A percentile compares a stretch with the other conserved stretches of the same genome.
These are phyloP conservation scores for Allygus modestus DNA, from an alignment of 2,888 invertebrate genomes.

Conservation along the genomic window DNA sequence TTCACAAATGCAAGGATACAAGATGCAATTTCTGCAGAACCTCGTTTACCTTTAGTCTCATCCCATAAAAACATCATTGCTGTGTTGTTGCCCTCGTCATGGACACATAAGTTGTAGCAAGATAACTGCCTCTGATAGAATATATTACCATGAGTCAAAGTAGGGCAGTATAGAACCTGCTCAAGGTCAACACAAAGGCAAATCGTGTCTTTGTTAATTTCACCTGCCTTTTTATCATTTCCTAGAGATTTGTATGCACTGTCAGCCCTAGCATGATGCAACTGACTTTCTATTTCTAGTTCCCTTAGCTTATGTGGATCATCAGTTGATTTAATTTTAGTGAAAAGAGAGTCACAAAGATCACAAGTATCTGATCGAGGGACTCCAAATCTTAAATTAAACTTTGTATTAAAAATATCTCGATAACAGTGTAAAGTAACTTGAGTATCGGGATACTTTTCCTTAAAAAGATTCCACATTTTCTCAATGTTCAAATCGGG, in stretches of 20 bases:
- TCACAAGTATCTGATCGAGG: constrained; percentile 63
- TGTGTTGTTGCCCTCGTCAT: constrained; percentile 55
- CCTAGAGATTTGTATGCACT: constrained; percentile 57
- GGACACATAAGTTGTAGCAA: constrained; percentile 63
- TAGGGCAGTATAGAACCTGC: constrained; percentile 33
- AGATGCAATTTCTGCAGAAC: constrained; percentile 64
- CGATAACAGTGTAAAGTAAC: constrained; percentile 41
- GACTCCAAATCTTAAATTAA: constrained; percentile 61
- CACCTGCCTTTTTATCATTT: constrained; percentile 21
- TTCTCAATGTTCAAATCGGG: constrained; percentile 57
- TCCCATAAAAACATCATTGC: constrained; percentile 65
- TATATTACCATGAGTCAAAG: constrained; percentile 42
- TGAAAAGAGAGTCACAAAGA: too few relatives aligned
- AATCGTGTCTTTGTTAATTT: constrained; percentile 14
- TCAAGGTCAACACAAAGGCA: constrained; percentile 62
- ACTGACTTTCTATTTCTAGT: constrained; percentile 40
- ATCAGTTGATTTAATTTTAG: constrained; percentile 42
- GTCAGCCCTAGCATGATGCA: constrained; percentile 46
- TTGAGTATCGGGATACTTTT: constrained; percentile 57
- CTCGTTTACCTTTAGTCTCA: constrained; percentile 63
- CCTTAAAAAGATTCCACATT: constrained; percentile 61
- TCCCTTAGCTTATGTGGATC: constrained; percentile 39
- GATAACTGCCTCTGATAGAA: constrained; percentile 63
- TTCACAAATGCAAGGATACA: constrained; percentile 62
- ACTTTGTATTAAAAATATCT: constrained; percentile 61